Conservation (phyloP, 2,888 invertebrate genomes). For the Phyllotreta striolata region DNA sequence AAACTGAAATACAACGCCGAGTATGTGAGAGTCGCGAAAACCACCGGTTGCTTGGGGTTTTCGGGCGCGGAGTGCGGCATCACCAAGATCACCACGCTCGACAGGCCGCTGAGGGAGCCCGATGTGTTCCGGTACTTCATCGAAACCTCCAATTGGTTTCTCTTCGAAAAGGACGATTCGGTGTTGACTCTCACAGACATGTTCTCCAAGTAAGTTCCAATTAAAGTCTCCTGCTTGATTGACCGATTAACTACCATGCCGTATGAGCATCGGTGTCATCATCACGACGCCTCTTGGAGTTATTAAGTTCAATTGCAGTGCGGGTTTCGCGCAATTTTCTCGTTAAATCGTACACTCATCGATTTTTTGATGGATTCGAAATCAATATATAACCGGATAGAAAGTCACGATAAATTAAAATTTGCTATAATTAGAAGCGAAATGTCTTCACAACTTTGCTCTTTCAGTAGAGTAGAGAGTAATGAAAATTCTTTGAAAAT, state of each 20-base stretch:
- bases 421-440: too few species aligned
- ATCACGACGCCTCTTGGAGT: too few species aligned
- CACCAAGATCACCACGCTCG: constrained; percentile 43
- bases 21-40: constrained; percentile 45
- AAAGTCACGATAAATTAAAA: too few species aligned
- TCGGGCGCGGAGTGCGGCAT: constrained; percentile 39
- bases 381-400: too few species aligned
- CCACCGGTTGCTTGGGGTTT: constrained; percentile 48
- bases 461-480: too few species aligned
- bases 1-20: constrained; percentile 43
- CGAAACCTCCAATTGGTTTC: constrained; percentile 55
- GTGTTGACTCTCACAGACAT: constrained; percentile 46
- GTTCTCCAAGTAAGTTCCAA: constrained; percentile 47
- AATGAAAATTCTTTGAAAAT: too few species aligned
- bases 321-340: neutral
- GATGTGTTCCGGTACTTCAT: constrained; percentile 51
- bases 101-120: constrained; percentile 45
- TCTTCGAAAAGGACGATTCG: constrained; percentile 50
- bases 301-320: neutral
- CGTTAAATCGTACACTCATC: neutral
- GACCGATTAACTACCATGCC: too few species aligned
- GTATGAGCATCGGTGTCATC: too few species aligned
- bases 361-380: too few species aligned
- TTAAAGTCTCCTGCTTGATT: neutral
- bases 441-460: too few species aligned